phyloP scores from a whole-genome alignment of 2,888 invertebrate species.

The Physocephala rufipes region DNA sequence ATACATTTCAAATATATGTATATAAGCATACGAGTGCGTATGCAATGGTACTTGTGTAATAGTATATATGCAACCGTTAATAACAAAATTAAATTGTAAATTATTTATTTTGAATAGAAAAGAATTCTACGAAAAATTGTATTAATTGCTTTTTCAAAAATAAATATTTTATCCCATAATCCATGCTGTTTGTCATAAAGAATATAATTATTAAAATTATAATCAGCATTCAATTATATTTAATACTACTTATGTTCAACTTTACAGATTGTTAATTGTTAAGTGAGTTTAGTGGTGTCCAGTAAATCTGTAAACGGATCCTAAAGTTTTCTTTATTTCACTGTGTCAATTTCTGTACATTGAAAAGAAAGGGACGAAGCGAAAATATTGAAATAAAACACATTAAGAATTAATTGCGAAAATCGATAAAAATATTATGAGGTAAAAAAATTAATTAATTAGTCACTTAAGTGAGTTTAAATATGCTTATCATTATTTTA shows the following conservation, averaged over 20 bases:
- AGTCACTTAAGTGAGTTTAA: background rate
- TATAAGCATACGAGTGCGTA: constrained; percentile 4
- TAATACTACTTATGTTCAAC: too few species aligned
- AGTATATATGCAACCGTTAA: background rate
- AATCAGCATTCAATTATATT: too few species aligned
- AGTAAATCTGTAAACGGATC: background rate
- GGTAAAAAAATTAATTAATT: background rate
- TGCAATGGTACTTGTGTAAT: too few species aligned
- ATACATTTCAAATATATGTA: constrained; percentile 11
- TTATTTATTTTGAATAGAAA: constrained; percentile 14
- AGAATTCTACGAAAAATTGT: constrained; percentile 6
- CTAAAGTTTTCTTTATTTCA: background rate
- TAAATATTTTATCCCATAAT: constrained; percentile 26
- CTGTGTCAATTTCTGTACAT: too few species aligned
- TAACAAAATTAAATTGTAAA: background rate
- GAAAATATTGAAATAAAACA: too few species aligned
- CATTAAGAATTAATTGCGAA: too few species aligned
- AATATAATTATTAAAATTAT: background rate
- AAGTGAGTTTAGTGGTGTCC: too few species aligned
- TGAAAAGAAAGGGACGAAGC: too few species aligned
- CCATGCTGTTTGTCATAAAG: background rate
- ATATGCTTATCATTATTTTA: background rate
- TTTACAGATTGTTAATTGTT: too few species aligned
- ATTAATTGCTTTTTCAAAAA: constrained; percentile 20
- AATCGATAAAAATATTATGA: too few species aligned